Evolutionary conservation across 2,888 invertebrate species (phyloP).

Genomic region (Auanema sp.): DNA sequence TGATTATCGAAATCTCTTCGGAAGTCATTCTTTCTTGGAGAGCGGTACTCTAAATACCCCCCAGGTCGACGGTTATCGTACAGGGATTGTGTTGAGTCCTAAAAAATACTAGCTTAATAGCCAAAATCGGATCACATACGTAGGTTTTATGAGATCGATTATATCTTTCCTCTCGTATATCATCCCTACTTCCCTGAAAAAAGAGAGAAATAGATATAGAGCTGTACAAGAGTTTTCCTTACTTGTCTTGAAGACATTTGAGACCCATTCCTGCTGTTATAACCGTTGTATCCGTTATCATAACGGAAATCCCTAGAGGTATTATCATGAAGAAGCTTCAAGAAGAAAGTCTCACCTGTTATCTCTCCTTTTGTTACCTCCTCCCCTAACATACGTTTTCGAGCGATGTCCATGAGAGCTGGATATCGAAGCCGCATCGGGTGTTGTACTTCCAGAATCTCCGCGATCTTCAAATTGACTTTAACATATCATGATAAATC

Average conservation of each 20-base stretch:
- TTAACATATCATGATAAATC: neutral
- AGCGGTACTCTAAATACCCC: slow-evolving; percentile 33
- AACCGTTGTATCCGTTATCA: no score
- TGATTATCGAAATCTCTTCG: slow-evolving; percentile 4
- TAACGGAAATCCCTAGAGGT: no score
- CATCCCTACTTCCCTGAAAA: slow-evolving; percentile 8
- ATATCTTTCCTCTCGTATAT: neutral
- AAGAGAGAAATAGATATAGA: neutral
- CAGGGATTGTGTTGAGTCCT: slow-evolving; percentile 51
- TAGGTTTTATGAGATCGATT: neutral
- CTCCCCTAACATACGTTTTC: no score
- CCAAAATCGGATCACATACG: neutral
- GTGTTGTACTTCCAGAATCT: slow-evolving; percentile 46
- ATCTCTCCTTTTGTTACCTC: no score
- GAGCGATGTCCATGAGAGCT: neutral
- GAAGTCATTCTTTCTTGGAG: neutral
- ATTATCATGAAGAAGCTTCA: no score
- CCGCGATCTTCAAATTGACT: slow-evolving; percentile 24
- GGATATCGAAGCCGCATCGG: slow-evolving; percentile 34
- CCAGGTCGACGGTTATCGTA: slow-evolving; percentile 41
- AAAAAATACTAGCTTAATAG: slow-evolving; percentile 14
- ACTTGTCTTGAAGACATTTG: neutral
- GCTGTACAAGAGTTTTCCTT: neutral
- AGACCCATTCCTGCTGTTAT: no score
- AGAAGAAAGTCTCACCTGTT: no score